Evolutionary conservation across 2,888 invertebrate genomes (phyloP).

Genomic region (Nyleta sp.): DNA sequence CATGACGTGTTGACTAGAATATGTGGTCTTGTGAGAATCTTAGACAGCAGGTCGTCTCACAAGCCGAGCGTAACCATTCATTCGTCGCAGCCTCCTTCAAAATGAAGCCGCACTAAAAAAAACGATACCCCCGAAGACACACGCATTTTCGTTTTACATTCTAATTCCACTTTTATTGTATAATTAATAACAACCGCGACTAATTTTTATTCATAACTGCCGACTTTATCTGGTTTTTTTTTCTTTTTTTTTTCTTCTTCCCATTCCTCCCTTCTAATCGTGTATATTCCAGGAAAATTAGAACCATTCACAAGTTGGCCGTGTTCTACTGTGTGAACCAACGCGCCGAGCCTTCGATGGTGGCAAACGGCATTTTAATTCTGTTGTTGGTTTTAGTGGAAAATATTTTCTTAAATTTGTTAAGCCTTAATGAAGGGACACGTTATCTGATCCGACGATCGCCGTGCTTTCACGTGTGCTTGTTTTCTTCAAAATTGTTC

Average conservation of each 20-base stretch:
- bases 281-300: constrained; percentile 28
- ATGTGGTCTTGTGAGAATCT: constrained; percentile 61
- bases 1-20: constrained; percentile 57
- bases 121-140: neutral
- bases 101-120: constrained; percentile 23
- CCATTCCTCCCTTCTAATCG: too few species aligned
- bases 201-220: constrained; percentile 7
- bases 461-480: constrained; percentile 2
- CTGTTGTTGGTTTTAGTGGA: constrained; percentile 33
- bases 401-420: constrained; percentile 43
- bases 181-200: constrained; percentile 6
- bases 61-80: constrained; percentile 52
- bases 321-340: constrained; percentile 16
- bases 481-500: constrained; percentile 33
- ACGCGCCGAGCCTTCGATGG: constrained; percentile 9
- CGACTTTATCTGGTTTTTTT: too few species aligned
- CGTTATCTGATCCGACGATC: constrained; percentile 33
- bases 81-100: constrained; percentile 36
- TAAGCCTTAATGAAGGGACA: constrained; percentile 26
- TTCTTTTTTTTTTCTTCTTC: too few species aligned
- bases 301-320: constrained; percentile 29
- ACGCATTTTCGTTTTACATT: constrained; percentile 7
- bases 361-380: constrained; percentile 32
- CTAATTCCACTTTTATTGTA: constrained; percentile 1
- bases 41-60: constrained; percentile 64